Conservation (phyloP, 2,888 invertebrate species). For the Ptilodon capucinus region DNA sequence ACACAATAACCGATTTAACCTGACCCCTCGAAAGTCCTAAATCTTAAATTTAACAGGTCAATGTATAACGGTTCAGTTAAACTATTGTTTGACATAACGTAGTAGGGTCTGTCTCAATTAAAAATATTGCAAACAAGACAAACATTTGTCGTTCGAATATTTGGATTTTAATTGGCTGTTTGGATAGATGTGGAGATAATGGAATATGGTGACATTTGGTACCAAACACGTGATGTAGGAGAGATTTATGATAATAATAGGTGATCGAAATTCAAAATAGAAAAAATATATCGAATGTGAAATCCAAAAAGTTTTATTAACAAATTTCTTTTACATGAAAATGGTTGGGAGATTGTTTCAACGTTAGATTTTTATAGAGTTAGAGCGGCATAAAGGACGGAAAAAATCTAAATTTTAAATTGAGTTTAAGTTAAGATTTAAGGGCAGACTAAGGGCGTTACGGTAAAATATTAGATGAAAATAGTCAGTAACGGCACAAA, state of each 20-base stretch:
- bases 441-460: no score
- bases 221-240: neutral
- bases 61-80: conserved; percentile 39
- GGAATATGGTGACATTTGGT: conserved; percentile 28
- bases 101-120: conserved; percentile 75
- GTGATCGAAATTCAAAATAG: neutral
- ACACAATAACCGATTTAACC: conserved; percentile 42
- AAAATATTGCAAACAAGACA: conserved; percentile 78
- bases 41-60: conserved; percentile 28
- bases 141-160: conserved; percentile 74
- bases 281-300: no score
- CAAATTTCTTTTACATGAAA: no score
- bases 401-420: no score
- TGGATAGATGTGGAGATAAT: conserved; percentile 59
- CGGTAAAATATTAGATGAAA: no score
- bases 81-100: conserved; percentile 70
- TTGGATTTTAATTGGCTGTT: conserved; percentile 74
- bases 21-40: conserved; percentile 30
- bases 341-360: no score
- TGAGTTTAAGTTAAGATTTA: no score
- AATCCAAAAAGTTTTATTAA: no score
- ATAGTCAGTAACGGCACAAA: no score
- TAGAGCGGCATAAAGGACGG: no score
- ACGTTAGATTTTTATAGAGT: no score
- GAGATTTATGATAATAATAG: neutral